phyloP scores from a whole-genome alignment of 2,113 vertebrate genomes.

The Manacus vitellinus region DNA sequence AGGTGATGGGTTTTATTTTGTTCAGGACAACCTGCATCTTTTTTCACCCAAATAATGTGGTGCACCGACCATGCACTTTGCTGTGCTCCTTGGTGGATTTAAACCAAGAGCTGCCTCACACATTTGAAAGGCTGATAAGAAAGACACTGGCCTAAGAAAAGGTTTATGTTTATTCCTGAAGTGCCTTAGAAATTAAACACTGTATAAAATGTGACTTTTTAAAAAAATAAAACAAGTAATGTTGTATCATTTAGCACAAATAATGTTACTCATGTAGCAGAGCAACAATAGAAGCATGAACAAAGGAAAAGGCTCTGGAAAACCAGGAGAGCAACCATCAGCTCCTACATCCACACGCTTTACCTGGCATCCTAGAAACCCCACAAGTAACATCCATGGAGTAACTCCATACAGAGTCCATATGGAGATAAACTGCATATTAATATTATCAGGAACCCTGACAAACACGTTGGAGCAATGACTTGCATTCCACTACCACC shows the following conservation, averaged over 20 bases:
- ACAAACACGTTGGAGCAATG: background rate
- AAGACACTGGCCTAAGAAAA: background rate
- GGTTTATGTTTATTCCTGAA: constrained; percentile 19
- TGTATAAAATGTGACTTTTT: background rate
- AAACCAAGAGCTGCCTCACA: accelerated
- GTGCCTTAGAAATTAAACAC: constrained; percentile 6
- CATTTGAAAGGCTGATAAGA: background rate
- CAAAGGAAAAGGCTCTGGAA: background rate
- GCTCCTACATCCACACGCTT: accelerated
- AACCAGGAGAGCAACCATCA: background rate
- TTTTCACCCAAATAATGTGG: background rate
- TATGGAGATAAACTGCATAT: accelerated
- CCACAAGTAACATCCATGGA: background rate
- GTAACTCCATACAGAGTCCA: background rate
- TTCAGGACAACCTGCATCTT: accelerated
- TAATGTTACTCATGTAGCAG: background rate
- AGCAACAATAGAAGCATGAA: background rate
- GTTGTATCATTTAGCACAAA: background rate
- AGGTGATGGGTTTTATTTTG: background rate
- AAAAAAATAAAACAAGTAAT: background rate
- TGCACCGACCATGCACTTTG: too few relatives aligned
- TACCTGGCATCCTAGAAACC: background rate
- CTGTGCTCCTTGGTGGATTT: background rate
- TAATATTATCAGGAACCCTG: background rate
- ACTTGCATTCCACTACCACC: background rate